These are phyloP conservation scores for Peromyscus melanophrys DNA, from an alignment of 2,797 vertebrate species.

Conservation along the genomic window DNA sequence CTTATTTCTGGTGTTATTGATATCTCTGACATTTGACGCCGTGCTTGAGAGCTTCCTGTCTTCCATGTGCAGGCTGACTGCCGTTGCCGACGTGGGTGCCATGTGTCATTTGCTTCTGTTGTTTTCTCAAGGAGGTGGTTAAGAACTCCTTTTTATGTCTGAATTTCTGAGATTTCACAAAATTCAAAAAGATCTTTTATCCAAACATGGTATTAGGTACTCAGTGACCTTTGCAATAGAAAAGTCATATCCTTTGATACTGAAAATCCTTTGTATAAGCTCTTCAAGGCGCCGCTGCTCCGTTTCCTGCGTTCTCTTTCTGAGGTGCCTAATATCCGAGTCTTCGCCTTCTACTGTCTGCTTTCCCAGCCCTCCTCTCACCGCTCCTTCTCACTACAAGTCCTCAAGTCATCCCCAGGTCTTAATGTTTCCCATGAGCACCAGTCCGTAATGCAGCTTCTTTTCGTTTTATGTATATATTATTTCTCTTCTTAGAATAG, in stretches of 20 bases:
- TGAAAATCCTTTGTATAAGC: neutral
- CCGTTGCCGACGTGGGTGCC: neutral
- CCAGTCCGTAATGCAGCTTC: neutral
- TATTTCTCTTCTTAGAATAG: neutral
- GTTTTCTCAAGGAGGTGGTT: neutral
- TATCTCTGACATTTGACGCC: neutral
- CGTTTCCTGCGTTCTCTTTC: neutral
- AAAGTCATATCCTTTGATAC: neutral
- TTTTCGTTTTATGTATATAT: neutral
- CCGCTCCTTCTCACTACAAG: neutral
- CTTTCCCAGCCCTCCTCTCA: neutral
- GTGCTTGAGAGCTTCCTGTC: neutral
- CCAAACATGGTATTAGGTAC: neutral
- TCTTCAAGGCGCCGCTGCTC: neutral
- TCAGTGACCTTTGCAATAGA: neutral
- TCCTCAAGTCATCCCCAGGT: neutral
- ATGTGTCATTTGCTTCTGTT: neutral
- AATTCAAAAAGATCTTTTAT: slow-evolving; percentile 20
- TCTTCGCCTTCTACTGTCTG: neutral
- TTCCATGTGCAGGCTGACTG: neutral
- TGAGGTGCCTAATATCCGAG: neutral
- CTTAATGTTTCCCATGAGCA: neutral
- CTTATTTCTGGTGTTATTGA: neutral
- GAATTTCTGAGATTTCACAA: slow-evolving; percentile 33
- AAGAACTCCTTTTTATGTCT: neutral